Evolutionary conservation across 2,797 vertebrate genomes (phyloP).

Genomic region (Pantherophis alleghaniensis): DNA sequence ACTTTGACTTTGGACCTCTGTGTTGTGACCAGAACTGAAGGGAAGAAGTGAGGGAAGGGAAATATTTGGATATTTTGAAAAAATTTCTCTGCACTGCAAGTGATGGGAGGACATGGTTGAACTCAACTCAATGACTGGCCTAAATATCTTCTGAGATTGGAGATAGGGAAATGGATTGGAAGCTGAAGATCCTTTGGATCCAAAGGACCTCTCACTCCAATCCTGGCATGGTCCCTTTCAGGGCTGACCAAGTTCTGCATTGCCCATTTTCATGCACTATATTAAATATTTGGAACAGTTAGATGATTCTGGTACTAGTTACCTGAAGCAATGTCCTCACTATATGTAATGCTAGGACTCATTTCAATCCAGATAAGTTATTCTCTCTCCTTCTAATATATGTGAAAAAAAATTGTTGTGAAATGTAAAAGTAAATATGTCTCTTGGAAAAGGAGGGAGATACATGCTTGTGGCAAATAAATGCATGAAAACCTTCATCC

Average conservation of each 20-base stretch:
- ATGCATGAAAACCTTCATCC: not conserved
- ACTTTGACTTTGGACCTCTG: not conserved
- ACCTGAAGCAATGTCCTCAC: too few relatives aligned
- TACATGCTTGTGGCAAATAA: not conserved
- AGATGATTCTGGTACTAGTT: not conserved
- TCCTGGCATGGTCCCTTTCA: not conserved
- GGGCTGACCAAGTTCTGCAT: not conserved
- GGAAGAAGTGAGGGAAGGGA: not conserved
- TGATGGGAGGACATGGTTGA: not conserved
- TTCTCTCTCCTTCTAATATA: not conserved
- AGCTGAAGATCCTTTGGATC: not conserved
- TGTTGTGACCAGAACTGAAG: not conserved
- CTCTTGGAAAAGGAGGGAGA: not conserved
- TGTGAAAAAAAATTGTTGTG: not conserved
- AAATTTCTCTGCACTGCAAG: not conserved
- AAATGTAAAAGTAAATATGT: not conserved
- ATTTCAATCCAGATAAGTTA: not conserved
- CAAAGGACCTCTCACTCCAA: not conserved
- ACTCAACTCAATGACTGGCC: not conserved
- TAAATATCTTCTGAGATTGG: not conserved
- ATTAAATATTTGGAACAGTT: not conserved
- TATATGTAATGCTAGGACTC: not conserved
- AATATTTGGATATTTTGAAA: not conserved
- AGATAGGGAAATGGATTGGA: not conserved
- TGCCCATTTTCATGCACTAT: not conserved